Conservation (phyloP, 2,113 vertebrate species). For the Nothocercus nigrocapillus region DNA sequence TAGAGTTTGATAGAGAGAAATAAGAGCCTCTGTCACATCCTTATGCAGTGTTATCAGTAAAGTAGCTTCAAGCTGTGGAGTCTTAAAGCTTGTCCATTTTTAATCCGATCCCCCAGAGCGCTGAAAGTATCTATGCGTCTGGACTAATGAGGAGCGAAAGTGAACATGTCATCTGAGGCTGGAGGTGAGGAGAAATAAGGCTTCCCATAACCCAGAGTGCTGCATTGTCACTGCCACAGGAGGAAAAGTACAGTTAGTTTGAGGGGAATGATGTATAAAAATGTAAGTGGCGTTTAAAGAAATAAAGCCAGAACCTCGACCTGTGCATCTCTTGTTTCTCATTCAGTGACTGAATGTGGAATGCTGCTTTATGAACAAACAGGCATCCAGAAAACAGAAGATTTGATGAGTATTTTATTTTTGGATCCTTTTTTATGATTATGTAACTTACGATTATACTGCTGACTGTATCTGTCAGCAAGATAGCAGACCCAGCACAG, state of each 20-base stretch:
- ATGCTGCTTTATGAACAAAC: neutral
- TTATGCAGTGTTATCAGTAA: neutral
- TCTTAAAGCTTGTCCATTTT: conserved; percentile 17
- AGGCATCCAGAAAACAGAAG: neutral
- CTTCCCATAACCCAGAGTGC: neutral
- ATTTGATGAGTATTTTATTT: conserved; percentile 1
- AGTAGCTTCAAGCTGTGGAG: neutral
- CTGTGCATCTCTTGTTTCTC: neutral
- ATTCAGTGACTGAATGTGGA: neutral
- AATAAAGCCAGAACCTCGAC: neutral
- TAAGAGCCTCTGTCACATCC: neutral
- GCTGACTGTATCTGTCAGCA: conserved; percentile 38
- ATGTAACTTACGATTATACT: neutral
- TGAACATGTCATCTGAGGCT: conserved; percentile 1
- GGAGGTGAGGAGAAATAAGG: conserved; percentile 22
- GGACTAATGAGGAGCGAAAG: conserved; percentile 47
- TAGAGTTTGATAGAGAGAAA: neutral
- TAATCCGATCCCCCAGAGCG: neutral
- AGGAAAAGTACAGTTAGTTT: neutral
- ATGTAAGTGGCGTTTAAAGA: neutral
- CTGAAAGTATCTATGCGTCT: neutral
- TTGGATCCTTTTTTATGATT: conserved; percentile 22
- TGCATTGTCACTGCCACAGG: neutral
- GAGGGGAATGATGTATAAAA: neutral
- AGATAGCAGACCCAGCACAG: neutral